phyloP scores from a whole-genome alignment of 1,140 invertebrate species.

The Drosophila sp. region DNA sequence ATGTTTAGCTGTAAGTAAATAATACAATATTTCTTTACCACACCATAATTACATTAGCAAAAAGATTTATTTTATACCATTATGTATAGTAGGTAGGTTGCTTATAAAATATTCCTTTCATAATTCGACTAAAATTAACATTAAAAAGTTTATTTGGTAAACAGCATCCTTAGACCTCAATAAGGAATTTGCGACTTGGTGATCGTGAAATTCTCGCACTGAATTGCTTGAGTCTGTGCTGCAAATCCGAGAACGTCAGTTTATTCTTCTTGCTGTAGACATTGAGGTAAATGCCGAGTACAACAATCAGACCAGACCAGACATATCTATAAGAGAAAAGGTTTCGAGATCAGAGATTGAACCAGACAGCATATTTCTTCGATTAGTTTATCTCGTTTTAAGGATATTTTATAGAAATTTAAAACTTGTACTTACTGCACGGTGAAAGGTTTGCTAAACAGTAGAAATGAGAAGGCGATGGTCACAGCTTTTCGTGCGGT shows the following conservation, averaged over 20 bases:
- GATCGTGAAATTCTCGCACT: slow-evolving; percentile 47
- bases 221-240: slow-evolving; percentile 61
- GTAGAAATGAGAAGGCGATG: slow-evolving; percentile 95
- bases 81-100: slow-evolving; percentile 60
- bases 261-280: slow-evolving; percentile 91
- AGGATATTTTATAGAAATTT: too few relatives aligned
- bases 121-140: slow-evolving; percentile 55
- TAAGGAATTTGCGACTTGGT: slow-evolving; percentile 74
- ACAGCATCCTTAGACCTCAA: slow-evolving; percentile 67
- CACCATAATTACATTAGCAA: too few relatives aligned
- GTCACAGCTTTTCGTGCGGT: slow-evolving; percentile 95
- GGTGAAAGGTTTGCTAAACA: slow-evolving; percentile 97
- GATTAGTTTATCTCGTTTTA: too few relatives aligned
- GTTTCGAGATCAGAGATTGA: not conserved
- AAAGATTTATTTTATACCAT: slow-evolving; percentile 30
- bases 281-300: slow-evolving; percentile 96
- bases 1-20: not conserved
- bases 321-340: slow-evolving; percentile 89
- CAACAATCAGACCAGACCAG: slow-evolving; percentile 94
- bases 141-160: slow-evolving; percentile 57
- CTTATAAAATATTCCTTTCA: slow-evolving; percentile 46
- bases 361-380: too few relatives aligned
- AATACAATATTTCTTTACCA: too few relatives aligned
- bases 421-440: slow-evolving; percentile 91
- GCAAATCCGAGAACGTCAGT: slow-evolving; percentile 68